Conservation (phyloP, 2,113 vertebrate species). For the Halichoerus grypus region DNA sequence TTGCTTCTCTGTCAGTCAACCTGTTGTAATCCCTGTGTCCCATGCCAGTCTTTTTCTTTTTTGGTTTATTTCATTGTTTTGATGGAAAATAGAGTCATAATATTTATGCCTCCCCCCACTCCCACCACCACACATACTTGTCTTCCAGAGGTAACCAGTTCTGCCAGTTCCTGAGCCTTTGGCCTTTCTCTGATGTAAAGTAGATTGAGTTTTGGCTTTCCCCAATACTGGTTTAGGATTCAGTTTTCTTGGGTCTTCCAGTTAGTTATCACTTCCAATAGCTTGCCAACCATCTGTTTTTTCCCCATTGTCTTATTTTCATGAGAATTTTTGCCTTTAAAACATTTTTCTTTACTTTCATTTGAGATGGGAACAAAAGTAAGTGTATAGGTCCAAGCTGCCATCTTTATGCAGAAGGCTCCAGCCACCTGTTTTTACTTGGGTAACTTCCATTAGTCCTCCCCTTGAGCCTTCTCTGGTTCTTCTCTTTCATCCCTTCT, state of each 20-base stretch:
- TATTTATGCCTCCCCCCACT: background rate
- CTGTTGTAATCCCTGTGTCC: background rate
- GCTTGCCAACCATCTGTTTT: background rate
- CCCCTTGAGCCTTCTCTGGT: background rate
- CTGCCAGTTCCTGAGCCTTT: background rate
- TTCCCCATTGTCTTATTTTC: background rate
- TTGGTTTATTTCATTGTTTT: background rate
- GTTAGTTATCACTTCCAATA: background rate
- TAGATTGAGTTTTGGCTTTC: background rate
- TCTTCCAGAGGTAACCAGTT: background rate
- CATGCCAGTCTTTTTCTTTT: background rate
- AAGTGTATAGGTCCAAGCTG: background rate
- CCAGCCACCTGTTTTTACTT: background rate
- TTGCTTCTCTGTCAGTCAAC: background rate
- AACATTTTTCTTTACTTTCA: background rate
- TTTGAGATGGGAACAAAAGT: background rate
- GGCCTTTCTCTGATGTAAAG: background rate
- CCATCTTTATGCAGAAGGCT: background rate
- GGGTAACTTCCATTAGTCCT: background rate
- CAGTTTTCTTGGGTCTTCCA: background rate
- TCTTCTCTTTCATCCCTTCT: background rate
- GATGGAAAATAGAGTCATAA: too few relatives aligned
- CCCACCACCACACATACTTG: background rate
- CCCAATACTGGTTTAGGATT: background rate
- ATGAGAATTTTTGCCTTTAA: background rate